phyloP scores from a whole-genome alignment of 2,797 vertebrate species.

The Pseudomugil tenellus region DNA sequence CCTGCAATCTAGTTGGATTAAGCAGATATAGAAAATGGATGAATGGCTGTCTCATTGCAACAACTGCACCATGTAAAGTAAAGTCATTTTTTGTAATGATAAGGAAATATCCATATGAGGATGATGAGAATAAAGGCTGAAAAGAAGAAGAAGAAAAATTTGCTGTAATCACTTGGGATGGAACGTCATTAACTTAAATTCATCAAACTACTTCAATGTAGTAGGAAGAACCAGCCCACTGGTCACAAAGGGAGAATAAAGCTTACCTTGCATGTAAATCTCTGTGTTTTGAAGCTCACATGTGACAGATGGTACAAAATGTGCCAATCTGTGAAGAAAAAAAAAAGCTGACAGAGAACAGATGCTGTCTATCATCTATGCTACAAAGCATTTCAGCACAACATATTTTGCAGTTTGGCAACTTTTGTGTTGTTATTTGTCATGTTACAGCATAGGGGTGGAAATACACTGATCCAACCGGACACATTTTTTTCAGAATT shows the following conservation, averaged over 20 bases:
- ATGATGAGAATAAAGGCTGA: not conserved
- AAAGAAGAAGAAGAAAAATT: slow-evolving; percentile 4
- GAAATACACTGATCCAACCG: slow-evolving; percentile 12
- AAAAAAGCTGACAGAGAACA: slow-evolving; percentile 56
- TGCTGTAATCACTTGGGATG: slow-evolving; percentile 12
- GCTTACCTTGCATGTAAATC: slow-evolving; percentile 36
- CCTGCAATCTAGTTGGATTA: too few species aligned
- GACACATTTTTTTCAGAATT: not conserved
- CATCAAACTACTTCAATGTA: slow-evolving; percentile 36
- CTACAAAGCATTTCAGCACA: slow-evolving; percentile 33
- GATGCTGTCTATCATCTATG: slow-evolving; percentile 31
- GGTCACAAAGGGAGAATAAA: slow-evolving; percentile 48
- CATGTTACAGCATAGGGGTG: slow-evolving; percentile 16
- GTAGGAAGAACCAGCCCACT: slow-evolving; percentile 41
- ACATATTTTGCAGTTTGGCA: slow-evolving; percentile 34
- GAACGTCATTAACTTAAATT: slow-evolving; percentile 48
- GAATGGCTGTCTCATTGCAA: not conserved
- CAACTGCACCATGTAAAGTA: not conserved
- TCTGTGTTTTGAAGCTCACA: slow-evolving; percentile 46
- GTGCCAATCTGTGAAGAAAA: slow-evolving; percentile 49
- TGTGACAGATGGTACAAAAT: slow-evolving; percentile 60
- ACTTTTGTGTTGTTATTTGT: slow-evolving; percentile 40
- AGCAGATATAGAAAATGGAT: too few species aligned
- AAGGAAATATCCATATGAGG: slow-evolving; percentile 6
- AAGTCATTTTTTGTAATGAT: slow-evolving; percentile 11